Base-by-base conservation (phyloP, 2,888 invertebrate genomes). In the Torymus texanus region DNA sequence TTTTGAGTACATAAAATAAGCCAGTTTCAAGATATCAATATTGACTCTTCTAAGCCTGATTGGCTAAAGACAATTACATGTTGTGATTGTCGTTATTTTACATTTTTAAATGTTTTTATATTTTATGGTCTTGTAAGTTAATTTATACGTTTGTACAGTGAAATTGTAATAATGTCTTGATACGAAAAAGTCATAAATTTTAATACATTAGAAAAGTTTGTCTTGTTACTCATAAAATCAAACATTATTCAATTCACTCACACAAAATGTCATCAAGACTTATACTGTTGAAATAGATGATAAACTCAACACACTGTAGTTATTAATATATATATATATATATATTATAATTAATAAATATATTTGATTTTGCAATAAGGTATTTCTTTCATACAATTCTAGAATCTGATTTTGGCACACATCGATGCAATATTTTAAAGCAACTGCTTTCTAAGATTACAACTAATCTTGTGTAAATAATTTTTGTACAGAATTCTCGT, bases 261-360 rank as follows among this genome's bases (percentile, higher is more conserved):
- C 59, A 2, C 29, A 75, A 61, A 75, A 75, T 71, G 14, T 53
- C 71, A 81, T 53, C 71, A 81, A 76, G 75, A 79, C 61, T 70
- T 71, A 24, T 74, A 78, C 41, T 77, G 70, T 78, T 79, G 59
- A 78, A 80, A 77, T 82, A 81, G 65, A 75, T 67, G 72, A 79
- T 81, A 63, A 80, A 83, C 80, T 81, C 76, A 78, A 79, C 78
- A 80, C 70, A 82, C 73, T 83, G 75, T 79, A 79, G 53, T 83
- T 83, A 82, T 83, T 80, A 84, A 81, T 81, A 80, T 85, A 83
- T 83, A 81, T 81, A 21, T 21, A 21, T 80, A 81, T 81, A 24
- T 29, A 29, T 29, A 29, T 29, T 29, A 29, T 29, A 78, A 78
- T 81, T 78, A 83, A 81, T 81, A 82, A 82, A 83, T 79, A 83